Evolutionary conservation across 2,888 invertebrate genomes (phyloP), one percentile per base, ranked within the genome.

Genomic region (Eustalomyia histrio): DNA sequence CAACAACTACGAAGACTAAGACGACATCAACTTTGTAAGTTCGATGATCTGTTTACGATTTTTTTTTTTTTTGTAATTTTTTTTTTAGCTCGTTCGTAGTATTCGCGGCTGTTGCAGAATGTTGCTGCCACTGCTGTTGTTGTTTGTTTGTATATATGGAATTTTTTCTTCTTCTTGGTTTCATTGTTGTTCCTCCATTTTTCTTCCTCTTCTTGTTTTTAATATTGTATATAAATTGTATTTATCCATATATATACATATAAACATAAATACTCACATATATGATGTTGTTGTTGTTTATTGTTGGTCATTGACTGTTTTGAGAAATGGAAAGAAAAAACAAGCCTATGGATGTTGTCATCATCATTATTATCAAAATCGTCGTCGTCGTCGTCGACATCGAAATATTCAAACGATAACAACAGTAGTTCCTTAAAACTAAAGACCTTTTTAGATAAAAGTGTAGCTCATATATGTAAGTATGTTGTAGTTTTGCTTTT

Each of bases 11-110:
- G 52, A 64, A 35, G 53, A 74, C 78, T 57, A 76, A 76, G 75
- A 76, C 72, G 72, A 80, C 84, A 87, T 87, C 85, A 86, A 76
- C 81, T 73, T 84, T 86, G 87, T 86, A 87, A 87, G 89, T 89
- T 88, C 88, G 88, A 88, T 87, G 88, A 88, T 88, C 88, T 88
- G 88, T 87, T 88, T 88, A 89, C 86, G 87, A 85, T 87, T 87
- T 86, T 83, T 84, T 80, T 61, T 53, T 64, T 58, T 39, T 75
- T 16, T 50, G 17, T 18, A 24, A 47, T 52, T 53, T 53, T 74
- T 67, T 35, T 71, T 75, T 79, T 80, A 61, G 39, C 68, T 52
- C 79, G 52, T 58, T 76, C 61, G 50, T 72, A 68, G 63, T 63
- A 75, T 76, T 79, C 43, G 60, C 55, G 63, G 57, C 60, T 64